Evolutionary conservation across 2,113 vertebrate species (phyloP).

Genomic region (Romanogobio albipinnatus): DNA sequence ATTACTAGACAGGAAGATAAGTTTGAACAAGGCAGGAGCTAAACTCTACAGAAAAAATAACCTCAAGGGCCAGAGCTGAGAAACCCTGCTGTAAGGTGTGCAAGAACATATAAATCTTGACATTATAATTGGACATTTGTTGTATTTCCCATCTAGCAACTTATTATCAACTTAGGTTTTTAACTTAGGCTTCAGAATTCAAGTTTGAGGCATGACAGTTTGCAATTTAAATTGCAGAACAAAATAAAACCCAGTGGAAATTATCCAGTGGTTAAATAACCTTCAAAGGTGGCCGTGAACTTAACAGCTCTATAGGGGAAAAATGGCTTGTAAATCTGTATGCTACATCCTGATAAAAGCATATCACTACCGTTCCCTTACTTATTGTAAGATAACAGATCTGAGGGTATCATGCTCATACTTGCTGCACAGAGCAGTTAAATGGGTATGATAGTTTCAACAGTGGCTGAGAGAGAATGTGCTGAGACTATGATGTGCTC

Average conservation of each 20-base stretch:
- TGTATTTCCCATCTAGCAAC: background rate
- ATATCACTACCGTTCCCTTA: background rate
- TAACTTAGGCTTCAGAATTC: background rate
- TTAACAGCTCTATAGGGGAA: background rate
- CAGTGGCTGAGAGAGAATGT: constrained; percentile 25
- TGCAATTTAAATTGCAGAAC: background rate
- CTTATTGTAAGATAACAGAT: background rate
- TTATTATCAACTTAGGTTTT: background rate
- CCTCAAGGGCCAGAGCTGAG: no score
- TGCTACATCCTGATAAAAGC: background rate
- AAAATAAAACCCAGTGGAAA: constrained; percentile 18
- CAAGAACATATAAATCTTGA: background rate
- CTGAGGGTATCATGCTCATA: background rate
- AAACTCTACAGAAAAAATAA: no score
- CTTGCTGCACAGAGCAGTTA: background rate
- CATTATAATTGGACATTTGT: background rate
- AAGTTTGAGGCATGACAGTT: no score
- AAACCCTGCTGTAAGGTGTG: background rate
- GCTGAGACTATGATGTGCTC: constrained; percentile 35
- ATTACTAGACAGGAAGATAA: no score
- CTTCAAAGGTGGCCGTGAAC: background rate
- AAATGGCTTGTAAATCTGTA: background rate
- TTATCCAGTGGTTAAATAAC: background rate
- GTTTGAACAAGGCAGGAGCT: no score
- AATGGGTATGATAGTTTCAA: constrained; percentile 11